Conservation (phyloP, 2,113 vertebrate genomes). For the Tetrao urogallus region DNA sequence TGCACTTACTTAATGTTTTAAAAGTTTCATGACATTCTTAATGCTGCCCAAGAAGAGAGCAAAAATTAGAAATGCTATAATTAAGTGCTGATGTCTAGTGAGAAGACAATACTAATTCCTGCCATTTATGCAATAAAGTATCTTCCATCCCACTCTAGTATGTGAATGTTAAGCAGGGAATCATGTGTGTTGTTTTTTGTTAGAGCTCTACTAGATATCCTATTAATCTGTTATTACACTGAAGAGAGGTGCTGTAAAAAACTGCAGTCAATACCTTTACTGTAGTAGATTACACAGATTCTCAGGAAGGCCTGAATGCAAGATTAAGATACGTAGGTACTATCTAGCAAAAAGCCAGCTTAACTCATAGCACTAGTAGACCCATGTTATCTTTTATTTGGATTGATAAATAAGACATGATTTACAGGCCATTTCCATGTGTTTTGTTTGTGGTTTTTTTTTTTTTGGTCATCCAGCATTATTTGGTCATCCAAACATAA, state of each 20-base stretch:
- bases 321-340: not conserved
- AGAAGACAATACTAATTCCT: not conserved
- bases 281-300: not conserved
- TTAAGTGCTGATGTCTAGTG: not conserved
- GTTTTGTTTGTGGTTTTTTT: not conserved
- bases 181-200: fast-evolving
- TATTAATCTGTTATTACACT: not conserved
- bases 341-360: not conserved
- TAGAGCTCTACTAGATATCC: not conserved
- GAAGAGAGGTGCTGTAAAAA: not conserved
- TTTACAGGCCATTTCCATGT: not conserved
- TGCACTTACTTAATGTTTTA: not conserved
- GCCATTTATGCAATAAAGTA: not conserved
- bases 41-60: not conserved
- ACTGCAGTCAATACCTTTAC: not conserved
- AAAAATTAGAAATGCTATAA: not conserved
- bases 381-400: not conserved
- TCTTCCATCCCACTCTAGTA: not conserved
- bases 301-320: not conserved
- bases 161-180: not conserved
- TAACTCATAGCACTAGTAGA: not conserved
- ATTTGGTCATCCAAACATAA: not conserved
- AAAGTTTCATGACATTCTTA: not conserved
- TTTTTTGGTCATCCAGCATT: not conserved
- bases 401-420: not conserved